phyloP scores from a whole-genome alignment of 1,140 invertebrate genomes.

The Meteorus sp. region DNA sequence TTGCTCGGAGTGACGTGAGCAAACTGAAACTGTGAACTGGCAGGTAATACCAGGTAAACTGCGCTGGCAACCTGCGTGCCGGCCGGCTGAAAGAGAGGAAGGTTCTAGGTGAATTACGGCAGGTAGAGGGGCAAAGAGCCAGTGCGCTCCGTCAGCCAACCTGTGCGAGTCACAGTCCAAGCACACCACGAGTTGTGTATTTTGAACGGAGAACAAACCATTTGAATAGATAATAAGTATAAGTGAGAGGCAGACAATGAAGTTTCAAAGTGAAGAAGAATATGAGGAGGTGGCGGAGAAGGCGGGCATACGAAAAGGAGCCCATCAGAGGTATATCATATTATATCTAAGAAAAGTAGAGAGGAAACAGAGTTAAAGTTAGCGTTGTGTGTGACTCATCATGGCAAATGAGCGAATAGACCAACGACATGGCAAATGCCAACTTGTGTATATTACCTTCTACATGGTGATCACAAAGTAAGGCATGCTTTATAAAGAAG shows the following conservation, averaged over 20 bases:
- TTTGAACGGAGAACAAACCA: too few relatives aligned
- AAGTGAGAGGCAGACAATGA: too few relatives aligned
- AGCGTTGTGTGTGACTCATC: constrained; percentile 42
- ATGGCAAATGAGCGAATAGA: constrained; percentile 42
- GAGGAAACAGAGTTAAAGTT: constrained; percentile 5
- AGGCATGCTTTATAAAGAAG: constrained; percentile 2
- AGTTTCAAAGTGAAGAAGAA: too few relatives aligned
- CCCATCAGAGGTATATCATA: too few relatives aligned
- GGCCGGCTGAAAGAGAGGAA: constrained; percentile 25
- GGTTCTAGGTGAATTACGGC: constrained; percentile 26
- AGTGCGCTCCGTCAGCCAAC: background rate
- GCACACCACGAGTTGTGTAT: too few relatives aligned
- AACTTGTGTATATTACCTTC: constrained; percentile 5
- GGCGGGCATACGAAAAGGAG: background rate
- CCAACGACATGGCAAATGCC: constrained; percentile 44
- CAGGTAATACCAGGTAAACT: constrained; percentile 60
- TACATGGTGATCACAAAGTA: constrained; percentile 18
- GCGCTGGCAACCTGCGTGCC: constrained; percentile 37
- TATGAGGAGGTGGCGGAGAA: background rate
- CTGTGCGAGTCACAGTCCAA: background rate
- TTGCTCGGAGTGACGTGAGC: constrained; percentile 58
- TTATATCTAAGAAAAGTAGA: background rate
- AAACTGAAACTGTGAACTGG: constrained; percentile 54
- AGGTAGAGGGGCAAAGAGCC: constrained; percentile 30
- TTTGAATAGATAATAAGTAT: too few relatives aligned